Conservation (phyloP, 2,888 invertebrate species). For the Octonoba sinensis region DNA sequence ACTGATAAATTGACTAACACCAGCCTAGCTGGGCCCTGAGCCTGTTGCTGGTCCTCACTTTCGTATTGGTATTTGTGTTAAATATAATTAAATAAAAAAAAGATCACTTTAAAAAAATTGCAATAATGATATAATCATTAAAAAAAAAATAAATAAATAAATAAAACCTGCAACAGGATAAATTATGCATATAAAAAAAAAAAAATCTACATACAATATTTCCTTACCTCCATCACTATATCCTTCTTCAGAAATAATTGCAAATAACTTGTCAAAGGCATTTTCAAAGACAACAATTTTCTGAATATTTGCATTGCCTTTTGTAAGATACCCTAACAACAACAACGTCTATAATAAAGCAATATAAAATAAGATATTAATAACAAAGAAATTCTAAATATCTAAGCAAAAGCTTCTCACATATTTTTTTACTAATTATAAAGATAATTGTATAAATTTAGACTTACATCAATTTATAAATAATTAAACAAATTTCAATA, state of each 20-base stretch:
- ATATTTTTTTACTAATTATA: too few relatives aligned
- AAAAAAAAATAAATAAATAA: too few relatives aligned
- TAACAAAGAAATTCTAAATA: slow-evolving; percentile 6
- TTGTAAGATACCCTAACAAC: slow-evolving; percentile 90
- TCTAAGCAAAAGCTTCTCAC: slow-evolving; percentile 8
- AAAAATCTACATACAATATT: background rate
- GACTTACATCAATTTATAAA: background rate
- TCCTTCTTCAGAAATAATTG: slow-evolving; percentile 92
- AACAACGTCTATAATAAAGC: slow-evolving; percentile 78
- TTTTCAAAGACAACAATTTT: slow-evolving; percentile 99
- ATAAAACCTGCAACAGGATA: too few relatives aligned
- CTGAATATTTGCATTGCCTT: slow-evolving; percentile 96
- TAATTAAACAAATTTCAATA: background rate
- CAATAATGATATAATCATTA: too few relatives aligned
- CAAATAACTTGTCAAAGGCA: slow-evolving; percentile 94
- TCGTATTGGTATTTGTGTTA: too few relatives aligned
- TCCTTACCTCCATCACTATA: slow-evolving; percentile 86
- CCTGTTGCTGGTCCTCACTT: too few relatives aligned
- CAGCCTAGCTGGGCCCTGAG: too few relatives aligned
- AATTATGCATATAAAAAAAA: too few relatives aligned
- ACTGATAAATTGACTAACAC: too few relatives aligned
- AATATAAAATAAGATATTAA: slow-evolving; percentile 21
- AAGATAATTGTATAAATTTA: background rate
- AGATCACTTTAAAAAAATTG: too few relatives aligned
- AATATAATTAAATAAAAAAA: too few relatives aligned